phyloP scores from a whole-genome alignment of 1,140 invertebrate genomes.

The Sarcophaga peregrina region DNA sequence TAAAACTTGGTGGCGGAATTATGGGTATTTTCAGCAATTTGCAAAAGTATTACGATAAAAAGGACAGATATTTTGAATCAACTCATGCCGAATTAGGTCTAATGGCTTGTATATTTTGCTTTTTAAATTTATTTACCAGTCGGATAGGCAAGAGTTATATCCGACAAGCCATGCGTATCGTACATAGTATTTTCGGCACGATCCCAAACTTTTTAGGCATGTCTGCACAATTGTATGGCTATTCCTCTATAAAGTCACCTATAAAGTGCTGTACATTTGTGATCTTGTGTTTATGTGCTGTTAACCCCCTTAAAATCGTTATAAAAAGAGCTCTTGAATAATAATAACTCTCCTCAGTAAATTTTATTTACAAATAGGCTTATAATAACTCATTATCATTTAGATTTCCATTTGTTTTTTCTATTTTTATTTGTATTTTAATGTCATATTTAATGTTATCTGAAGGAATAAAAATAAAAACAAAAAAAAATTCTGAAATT shows the following conservation, averaged over 20 bases:
- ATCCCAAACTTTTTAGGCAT: conserved; percentile 55
- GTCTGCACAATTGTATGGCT: conserved; percentile 60
- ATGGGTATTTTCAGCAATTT: conserved; percentile 42
- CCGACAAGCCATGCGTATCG: conserved; percentile 44
- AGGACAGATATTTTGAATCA: conserved; percentile 44
- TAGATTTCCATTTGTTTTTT: too few relatives aligned
- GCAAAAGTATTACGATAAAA: conserved; percentile 42
- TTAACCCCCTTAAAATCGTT: conserved; percentile 28
- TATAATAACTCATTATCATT: too few relatives aligned
- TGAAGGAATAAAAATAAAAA: too few relatives aligned
- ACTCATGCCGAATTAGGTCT: conserved; percentile 45
- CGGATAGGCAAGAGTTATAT: too few relatives aligned
- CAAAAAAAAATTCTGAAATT: too few relatives aligned
- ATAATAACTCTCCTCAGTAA: too few relatives aligned
- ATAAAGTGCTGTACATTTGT: conserved; percentile 42
- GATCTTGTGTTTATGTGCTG: conserved; percentile 27
- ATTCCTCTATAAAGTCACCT: conserved; percentile 47
- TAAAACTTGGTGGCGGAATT: conserved; percentile 43
- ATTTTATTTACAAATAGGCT: too few relatives aligned
- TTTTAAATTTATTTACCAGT: conserved; percentile 47
- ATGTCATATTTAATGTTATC: too few relatives aligned
- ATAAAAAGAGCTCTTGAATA: too few relatives aligned
- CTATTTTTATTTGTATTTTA: too few relatives aligned
- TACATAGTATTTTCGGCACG: conserved; percentile 54
- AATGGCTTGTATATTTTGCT: conserved; percentile 50